Percentiles rank a stretch among this genome's conserved stretches.
phyloP scores from a whole-genome alignment of 35 echinoderm and acorn worm genomes.

The Nesometra sesokonis region DNA sequence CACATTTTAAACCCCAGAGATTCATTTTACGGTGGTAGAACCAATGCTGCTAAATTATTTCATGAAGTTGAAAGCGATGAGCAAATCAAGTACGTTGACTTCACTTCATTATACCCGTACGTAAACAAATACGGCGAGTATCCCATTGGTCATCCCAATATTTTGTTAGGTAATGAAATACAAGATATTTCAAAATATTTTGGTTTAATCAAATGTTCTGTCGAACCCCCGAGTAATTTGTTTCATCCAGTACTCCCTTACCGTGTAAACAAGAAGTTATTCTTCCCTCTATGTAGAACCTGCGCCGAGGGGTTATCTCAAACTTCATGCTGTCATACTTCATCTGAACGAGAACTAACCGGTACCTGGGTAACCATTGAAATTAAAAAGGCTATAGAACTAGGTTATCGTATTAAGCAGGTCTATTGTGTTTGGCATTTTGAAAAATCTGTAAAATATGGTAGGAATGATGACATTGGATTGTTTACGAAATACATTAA shows the following conservation, averaged over 20 bases:
- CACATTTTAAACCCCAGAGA: conserved; percentile 13
- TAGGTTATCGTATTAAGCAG: conserved; percentile 1
- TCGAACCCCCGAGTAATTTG: not conserved
- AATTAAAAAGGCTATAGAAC: conserved; percentile 15
- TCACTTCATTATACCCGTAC: conserved; percentile 27
- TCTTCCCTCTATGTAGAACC: not conserved
- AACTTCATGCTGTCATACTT: not conserved
- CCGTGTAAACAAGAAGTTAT: not conserved
- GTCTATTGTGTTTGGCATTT: conserved; percentile 14
- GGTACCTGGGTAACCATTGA: conserved; percentile 19
- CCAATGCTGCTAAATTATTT: conserved; percentile 19
- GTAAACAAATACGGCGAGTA: conserved; percentile 24
- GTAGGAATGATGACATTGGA: not conserved
- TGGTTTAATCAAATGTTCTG: conserved; percentile 25
- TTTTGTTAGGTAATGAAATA: not conserved
- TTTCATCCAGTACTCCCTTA: conserved; percentile 12
- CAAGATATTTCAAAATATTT: not conserved
- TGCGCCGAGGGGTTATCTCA: conserved; percentile 2
- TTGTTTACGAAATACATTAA: not conserved
- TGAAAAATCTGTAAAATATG: too few species aligned
- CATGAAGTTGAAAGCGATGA: conserved; percentile 2
- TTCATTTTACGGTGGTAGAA: conserved; percentile 25
- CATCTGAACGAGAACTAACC: not conserved
- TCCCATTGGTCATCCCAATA: conserved; percentile 21
- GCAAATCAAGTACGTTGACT: conserved; percentile 23